Evolutionary conservation across 53 echinoderm and acorn worm species (phyloP).

Genomic region (Paelopatides confundens): DNA sequence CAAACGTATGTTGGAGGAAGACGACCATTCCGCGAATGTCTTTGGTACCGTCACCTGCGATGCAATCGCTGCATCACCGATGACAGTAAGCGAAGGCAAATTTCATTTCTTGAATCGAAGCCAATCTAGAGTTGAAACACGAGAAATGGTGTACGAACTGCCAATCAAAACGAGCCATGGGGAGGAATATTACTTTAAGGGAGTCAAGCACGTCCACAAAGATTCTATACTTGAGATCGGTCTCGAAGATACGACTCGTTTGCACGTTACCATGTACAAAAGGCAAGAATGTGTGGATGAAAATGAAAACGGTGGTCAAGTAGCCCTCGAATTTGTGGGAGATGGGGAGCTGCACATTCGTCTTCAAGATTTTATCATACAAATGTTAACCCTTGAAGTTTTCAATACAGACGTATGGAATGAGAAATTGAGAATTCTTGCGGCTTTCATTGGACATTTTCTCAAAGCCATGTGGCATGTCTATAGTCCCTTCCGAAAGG

Average conservation of each 20-base stretch:
- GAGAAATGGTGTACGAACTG: conserved; percentile 72
- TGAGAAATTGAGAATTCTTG: conserved; percentile 62
- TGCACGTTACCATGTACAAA: conserved; percentile 56
- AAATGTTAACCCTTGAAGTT: conserved; percentile 68
- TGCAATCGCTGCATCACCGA: conserved; percentile 52
- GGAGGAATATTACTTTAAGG: conserved; percentile 61
- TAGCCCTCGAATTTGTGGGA: conserved; percentile 34
- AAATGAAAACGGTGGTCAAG: background rate
- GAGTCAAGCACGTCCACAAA: conserved; percentile 67
- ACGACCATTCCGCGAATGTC: conserved; percentile 64
- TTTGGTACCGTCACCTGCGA: conserved; percentile 70
- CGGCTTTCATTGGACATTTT: conserved; percentile 63
- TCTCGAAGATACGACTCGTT: conserved; percentile 65
- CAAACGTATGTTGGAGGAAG: conserved; percentile 61
- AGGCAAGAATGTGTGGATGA: background rate
- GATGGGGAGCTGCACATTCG: conserved; percentile 63
- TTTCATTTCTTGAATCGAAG: conserved; percentile 69
- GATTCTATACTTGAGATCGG: conserved; percentile 72
- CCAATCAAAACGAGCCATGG: conserved; percentile 49
- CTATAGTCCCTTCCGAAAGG: conserved; percentile 62
- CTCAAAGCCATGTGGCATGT: conserved; percentile 71
- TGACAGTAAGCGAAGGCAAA: conserved; percentile 63
- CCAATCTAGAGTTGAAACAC: conserved; percentile 50
- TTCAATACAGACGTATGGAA: conserved; percentile 52
- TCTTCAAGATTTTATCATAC: conserved; percentile 67